These are phyloP conservation scores for Xyrauchen texanus DNA, from an alignment of 2,113 vertebrate species.

Conservation along the genomic window DNA sequence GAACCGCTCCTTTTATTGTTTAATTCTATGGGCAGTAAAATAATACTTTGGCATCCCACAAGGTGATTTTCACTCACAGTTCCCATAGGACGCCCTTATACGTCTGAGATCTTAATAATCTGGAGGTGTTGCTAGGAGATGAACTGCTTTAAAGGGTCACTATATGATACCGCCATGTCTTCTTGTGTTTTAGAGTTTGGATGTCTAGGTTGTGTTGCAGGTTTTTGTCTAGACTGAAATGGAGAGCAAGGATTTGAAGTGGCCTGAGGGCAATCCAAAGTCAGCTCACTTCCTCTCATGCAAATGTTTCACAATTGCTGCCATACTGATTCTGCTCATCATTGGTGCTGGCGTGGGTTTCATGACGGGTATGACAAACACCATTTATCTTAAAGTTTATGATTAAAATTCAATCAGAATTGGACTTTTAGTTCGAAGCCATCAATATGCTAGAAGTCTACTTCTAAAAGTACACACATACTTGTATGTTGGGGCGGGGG, in stretches of 20 bases:
- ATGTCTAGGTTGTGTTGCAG: conserved; percentile 36
- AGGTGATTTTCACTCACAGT: conserved; percentile 4
- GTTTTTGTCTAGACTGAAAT: conserved; percentile 56
- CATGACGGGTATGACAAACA: conserved; percentile 61
- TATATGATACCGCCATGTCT: background rate
- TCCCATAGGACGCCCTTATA: background rate
- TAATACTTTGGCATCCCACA: conserved; percentile 16
- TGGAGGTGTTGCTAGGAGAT: no score
- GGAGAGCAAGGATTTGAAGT: conserved; percentile 65
- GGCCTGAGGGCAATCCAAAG: conserved; percentile 49
- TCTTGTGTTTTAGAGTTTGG: conserved; percentile 38
- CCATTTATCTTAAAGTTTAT: background rate
- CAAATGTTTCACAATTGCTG: conserved; percentile 50
- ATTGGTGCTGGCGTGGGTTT: conserved; percentile 68
- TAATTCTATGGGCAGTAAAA: background rate
- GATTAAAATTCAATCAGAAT: no score
- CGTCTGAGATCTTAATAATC: background rate
- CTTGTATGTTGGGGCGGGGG: no score
- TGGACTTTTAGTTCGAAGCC: no score
- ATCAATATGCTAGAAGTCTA: no score
- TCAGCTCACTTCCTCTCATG: conserved; percentile 46
- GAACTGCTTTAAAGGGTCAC: no score
- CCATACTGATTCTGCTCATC: conserved; percentile 66
- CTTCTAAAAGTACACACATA: background rate
- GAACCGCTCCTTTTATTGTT: conserved; percentile 36